A percentile compares a stretch with the other conserved stretches of the same genome.
Conservation (phyloP, 1,140 invertebrate species). For the Acromyrmex echinatior region DNA sequence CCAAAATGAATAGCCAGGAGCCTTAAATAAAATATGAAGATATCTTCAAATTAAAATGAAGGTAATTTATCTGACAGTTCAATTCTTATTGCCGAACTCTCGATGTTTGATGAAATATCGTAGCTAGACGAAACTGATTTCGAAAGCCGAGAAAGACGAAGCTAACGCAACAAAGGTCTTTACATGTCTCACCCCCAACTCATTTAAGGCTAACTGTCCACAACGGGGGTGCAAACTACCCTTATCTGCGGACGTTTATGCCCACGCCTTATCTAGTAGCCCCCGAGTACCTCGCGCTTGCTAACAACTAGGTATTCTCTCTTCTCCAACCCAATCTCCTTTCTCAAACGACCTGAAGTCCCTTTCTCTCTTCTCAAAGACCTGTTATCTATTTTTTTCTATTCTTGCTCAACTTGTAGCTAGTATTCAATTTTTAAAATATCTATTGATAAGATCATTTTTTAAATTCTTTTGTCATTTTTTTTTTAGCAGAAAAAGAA, state of each 20-base stretch:
- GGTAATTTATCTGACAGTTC: neutral
- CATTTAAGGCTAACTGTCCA: slow-evolving; percentile 86
- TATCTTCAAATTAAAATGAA: neutral
- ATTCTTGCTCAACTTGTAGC: neutral
- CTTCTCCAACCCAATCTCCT: slow-evolving; percentile 76
- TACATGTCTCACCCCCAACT: slow-evolving; percentile 75
- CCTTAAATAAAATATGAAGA: neutral
- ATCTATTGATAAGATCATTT: neutral
- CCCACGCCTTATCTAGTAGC: slow-evolving; percentile 83
- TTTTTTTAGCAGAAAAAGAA: neutral
- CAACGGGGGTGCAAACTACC: slow-evolving; percentile 86
- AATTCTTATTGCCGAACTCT: slow-evolving; percentile 43
- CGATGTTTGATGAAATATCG: slow-evolving; percentile 57
- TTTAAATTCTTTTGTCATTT: neutral
- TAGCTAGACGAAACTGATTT: slow-evolving; percentile 72
- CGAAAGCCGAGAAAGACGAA: slow-evolving; percentile 69
- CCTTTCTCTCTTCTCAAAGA: neutral
- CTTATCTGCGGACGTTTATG: slow-evolving; percentile 86
- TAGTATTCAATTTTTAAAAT: neutral
- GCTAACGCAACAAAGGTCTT: slow-evolving; percentile 70
- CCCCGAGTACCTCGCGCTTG: slow-evolving; percentile 78
- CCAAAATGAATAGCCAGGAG: too few species aligned
- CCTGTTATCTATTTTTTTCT: slow-evolving; percentile 47
- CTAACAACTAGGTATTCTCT: slow-evolving; percentile 79
- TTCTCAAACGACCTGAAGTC: slow-evolving; percentile 73